Conservation (phyloP, 1,140 invertebrate species). For the Ceratina australensis region DNA sequence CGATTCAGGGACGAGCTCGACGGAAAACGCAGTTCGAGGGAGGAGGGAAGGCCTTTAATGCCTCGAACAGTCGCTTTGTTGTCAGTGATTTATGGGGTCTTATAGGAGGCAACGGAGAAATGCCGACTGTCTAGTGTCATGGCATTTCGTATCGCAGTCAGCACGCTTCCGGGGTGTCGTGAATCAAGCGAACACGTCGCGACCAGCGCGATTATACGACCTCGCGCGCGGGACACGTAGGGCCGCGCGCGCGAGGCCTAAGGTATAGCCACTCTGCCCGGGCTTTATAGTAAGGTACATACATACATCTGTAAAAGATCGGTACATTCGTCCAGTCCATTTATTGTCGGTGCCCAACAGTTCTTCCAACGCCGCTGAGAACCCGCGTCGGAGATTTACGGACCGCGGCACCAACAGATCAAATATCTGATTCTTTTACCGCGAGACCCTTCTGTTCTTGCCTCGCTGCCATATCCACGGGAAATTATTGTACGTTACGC, state of each 20-base stretch:
- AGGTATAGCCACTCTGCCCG: slow-evolving; percentile 18
- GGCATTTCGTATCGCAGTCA: slow-evolving; percentile 58
- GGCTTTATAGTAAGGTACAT: slow-evolving; percentile 33
- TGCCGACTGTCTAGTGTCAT: slow-evolving; percentile 54
- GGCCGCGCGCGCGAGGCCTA: background rate
- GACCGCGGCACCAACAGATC: slow-evolving; percentile 12
- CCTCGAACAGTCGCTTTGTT: slow-evolving; percentile 56
- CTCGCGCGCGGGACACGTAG: slow-evolving; percentile 40
- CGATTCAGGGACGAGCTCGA: slow-evolving; percentile 1
- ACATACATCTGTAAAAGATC: slow-evolving; percentile 48
- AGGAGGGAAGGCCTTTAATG: slow-evolving; percentile 42
- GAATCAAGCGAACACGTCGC: slow-evolving; percentile 61
- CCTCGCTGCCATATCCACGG: background rate
- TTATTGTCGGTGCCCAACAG: slow-evolving; percentile 33
- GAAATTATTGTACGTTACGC: slow-evolving; percentile 5
- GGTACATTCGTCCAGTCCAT: slow-evolving; percentile 27
- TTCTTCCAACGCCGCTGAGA: slow-evolving; percentile 5
- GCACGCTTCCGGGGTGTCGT: slow-evolving; percentile 61
- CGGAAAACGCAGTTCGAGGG: slow-evolving; percentile 27
- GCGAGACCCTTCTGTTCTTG: background rate
- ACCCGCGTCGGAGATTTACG: slow-evolving; percentile 32
- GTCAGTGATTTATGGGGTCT: slow-evolving; percentile 58
- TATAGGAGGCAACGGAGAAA: slow-evolving; percentile 46
- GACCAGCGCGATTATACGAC: slow-evolving; percentile 47
- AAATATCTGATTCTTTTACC: slow-evolving; percentile 20